Evolutionary conservation across 2,113 vertebrate genomes (phyloP).

Genomic region (Otolemur garnettii): DNA sequence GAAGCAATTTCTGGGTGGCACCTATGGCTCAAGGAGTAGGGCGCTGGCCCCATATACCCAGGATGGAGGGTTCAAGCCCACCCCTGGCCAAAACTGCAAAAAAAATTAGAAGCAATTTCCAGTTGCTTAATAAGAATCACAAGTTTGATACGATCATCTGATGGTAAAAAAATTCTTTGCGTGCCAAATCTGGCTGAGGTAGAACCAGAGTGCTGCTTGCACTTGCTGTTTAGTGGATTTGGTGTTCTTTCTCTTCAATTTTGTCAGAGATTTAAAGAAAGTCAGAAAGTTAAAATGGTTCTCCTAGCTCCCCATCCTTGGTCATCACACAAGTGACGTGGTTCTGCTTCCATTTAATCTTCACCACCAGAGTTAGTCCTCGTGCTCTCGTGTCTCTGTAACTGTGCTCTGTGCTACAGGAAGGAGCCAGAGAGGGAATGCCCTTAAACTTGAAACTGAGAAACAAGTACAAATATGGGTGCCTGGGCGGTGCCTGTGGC

Average conservation of each 20-base stretch:
- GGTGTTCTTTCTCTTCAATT: fast-evolving
- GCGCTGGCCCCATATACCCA: too few species aligned
- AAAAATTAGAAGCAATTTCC: constrained; percentile 52
- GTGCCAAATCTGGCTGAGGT: background rate
- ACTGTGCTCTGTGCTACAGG: too few species aligned
- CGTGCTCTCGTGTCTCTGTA: background rate
- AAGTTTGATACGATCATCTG: background rate
- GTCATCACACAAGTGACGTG: background rate
- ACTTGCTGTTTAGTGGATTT: background rate
- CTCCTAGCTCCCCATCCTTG: background rate
- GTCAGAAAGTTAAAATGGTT: background rate
- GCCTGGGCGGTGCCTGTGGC: too few species aligned
- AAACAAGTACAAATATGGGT: too few species aligned
- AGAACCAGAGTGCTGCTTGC: background rate
- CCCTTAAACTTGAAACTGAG: background rate
- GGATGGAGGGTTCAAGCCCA: too few species aligned
- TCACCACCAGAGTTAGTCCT: background rate
- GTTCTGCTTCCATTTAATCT: background rate
- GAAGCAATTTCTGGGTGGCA: constrained; percentile 6
- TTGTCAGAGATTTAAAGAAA: background rate
- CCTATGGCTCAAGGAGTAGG: too few species aligned
- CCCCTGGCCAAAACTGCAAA: too few species aligned
- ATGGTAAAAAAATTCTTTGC: background rate
- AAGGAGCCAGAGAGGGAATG: too few species aligned
- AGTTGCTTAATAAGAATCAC: background rate